Evolutionary conservation across 2,113 vertebrate species (phyloP).

Genomic region (Corapipo altera): DNA sequence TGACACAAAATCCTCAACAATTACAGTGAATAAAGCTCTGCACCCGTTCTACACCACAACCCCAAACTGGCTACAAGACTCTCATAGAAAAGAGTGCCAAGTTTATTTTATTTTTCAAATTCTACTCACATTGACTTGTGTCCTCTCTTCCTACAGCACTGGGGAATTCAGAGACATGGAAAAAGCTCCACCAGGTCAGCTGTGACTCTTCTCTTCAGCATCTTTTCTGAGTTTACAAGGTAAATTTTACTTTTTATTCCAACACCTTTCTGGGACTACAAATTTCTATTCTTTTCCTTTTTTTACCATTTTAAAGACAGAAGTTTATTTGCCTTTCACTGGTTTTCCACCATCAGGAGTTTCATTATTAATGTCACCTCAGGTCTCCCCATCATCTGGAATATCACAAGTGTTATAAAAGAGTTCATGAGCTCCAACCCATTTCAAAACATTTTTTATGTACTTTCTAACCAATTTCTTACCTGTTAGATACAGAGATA

Average conservation of each 20-base stretch:
- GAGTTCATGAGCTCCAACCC: neutral
- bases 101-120: neutral
- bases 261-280: neutral
- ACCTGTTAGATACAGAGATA: neutral
- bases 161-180: neutral
- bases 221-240: neutral
- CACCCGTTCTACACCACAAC: accelerated
- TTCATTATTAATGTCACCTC: neutral
- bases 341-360: neutral
- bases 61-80: neutral
- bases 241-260: neutral
- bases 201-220: neutral
- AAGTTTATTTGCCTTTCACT: neutral
- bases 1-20: neutral
- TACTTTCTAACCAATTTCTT: neutral
- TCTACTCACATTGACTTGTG: neutral
- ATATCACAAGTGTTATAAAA: neutral
- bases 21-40: accelerated
- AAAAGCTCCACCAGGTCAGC: neutral
- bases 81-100: neutral
- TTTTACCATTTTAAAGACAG: neutral
- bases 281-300: neutral
- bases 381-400: neutral
- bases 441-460: neutral
- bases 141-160: neutral